phyloP scores from a whole-genome alignment of 2,113 vertebrate species.

The Chaetodon trifascialis region DNA sequence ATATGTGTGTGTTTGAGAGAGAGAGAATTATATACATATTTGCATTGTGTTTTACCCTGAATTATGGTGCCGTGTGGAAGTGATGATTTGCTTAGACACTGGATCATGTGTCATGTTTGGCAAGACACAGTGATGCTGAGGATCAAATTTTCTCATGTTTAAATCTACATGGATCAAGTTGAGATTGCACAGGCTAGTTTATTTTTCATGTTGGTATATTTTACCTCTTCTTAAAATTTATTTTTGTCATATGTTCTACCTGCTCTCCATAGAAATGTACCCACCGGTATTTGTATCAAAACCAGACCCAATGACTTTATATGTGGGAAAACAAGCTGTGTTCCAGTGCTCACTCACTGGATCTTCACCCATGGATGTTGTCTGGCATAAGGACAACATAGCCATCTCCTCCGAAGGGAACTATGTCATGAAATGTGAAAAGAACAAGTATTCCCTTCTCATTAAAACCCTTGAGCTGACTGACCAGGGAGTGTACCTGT shows the following conservation, averaged over 20 bases:
- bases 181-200: constrained; percentile 3
- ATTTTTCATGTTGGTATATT: constrained; percentile 36
- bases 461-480: constrained; percentile 87
- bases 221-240: constrained; percentile 21
- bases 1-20: constrained; percentile 52
- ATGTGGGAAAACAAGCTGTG: constrained; percentile 92
- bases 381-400: constrained; percentile 95
- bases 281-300: constrained; percentile 95
- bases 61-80: constrained; percentile 12
- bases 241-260: constrained; percentile 81
- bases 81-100: constrained; percentile 22
- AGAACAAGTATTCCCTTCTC: constrained; percentile 92
- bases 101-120: constrained; percentile 36
- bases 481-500: constrained; percentile 93
- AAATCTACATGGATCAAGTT: constrained; percentile 13
- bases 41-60: constrained; percentile 31
- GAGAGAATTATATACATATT: constrained; percentile 71
- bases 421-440: constrained; percentile 87
- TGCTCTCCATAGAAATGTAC: constrained; percentile 93
- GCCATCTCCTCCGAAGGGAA: constrained; percentile 87
- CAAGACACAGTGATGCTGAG: constrained; percentile 6
- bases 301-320: constrained; percentile 93
- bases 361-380: constrained; percentile 91
- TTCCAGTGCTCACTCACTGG: constrained; percentile 94
- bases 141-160: constrained; percentile 11